Conservation (phyloP, 2,113 vertebrate genomes). For the Naja naja region DNA sequence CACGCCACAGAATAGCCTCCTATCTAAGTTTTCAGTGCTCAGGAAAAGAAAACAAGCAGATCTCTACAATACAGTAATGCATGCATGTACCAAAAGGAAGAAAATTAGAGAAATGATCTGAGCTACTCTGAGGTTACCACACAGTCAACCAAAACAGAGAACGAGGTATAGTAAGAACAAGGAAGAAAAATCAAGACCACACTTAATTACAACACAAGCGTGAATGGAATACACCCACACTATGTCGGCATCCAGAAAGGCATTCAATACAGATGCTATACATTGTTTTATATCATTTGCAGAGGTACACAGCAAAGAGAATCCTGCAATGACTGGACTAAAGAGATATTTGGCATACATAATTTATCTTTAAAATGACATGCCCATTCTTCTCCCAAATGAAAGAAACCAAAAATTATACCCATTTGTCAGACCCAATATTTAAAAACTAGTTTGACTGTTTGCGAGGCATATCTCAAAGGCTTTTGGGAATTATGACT, state of each 20-base stretch:
- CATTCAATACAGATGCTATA: not conserved
- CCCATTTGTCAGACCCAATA: not conserved
- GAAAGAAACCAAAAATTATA: not conserved
- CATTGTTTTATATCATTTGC: not conserved
- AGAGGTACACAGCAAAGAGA: not conserved
- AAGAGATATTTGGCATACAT: not conserved
- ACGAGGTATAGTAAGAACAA: not conserved
- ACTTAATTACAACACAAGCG: not conserved
- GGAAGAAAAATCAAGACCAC: not conserved
- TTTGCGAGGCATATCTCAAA: not conserved
- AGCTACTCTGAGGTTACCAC: not conserved
- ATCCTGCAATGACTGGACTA: not conserved
- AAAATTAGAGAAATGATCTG: not conserved
- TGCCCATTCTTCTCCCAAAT: not conserved
- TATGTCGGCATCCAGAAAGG: not conserved
- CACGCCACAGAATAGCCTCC: not conserved
- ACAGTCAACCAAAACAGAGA: not conserved
- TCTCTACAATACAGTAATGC: not conserved
- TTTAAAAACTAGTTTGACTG: not conserved
- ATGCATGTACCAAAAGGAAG: not conserved
- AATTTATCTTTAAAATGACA: not conserved
- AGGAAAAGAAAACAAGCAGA: not conserved
- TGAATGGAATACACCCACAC: not conserved
- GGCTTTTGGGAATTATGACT: not conserved
- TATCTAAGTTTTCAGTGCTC: constrained; percentile 1